Evolutionary conservation across 2,888 invertebrate species (phyloP).

Genomic region (Dryobotodes eremita): DNA sequence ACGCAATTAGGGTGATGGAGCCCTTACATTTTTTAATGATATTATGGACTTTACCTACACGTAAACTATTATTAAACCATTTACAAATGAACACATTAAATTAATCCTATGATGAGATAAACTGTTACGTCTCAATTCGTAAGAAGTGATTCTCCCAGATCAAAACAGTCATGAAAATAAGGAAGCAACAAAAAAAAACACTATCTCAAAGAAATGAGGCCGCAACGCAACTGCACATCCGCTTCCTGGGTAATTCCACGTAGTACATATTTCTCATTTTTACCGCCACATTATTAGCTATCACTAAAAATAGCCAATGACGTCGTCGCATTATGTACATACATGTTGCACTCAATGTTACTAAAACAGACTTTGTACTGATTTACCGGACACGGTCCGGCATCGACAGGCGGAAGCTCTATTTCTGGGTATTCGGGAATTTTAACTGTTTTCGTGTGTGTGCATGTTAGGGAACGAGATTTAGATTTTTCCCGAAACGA

Average conservation of each 20-base stretch:
- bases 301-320: slow-evolving; percentile 21
- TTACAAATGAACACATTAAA: neutral
- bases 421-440: slow-evolving; percentile 41
- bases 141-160: slow-evolving; percentile 6
- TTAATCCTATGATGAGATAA: neutral
- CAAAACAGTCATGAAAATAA: slow-evolving; percentile 23
- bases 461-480: neutral
- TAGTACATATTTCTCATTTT: slow-evolving; percentile 18
- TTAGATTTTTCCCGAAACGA: neutral
- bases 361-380: slow-evolving; percentile 44
- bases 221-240: slow-evolving; percentile 22
- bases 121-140: neutral
- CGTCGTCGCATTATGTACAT: slow-evolving; percentile 6
- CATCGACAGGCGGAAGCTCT: slow-evolving; percentile 42
- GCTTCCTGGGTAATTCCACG: slow-evolving; percentile 13
- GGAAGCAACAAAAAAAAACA: slow-evolving; percentile 46
- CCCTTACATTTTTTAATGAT: too few species aligned
- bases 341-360: slow-evolving; percentile 39
- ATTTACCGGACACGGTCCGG: slow-evolving; percentile 37
- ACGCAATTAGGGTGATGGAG: too few species aligned
- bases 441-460: slow-evolving; percentile 38
- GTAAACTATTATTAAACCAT: neutral
- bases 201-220: slow-evolving; percentile 34
- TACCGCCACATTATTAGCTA: slow-evolving; percentile 15
- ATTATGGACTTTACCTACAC: too few species aligned